Base-by-base conservation (phyloP, 1,140 invertebrate genomes). In the Sminthurides bifidus region DNA sequence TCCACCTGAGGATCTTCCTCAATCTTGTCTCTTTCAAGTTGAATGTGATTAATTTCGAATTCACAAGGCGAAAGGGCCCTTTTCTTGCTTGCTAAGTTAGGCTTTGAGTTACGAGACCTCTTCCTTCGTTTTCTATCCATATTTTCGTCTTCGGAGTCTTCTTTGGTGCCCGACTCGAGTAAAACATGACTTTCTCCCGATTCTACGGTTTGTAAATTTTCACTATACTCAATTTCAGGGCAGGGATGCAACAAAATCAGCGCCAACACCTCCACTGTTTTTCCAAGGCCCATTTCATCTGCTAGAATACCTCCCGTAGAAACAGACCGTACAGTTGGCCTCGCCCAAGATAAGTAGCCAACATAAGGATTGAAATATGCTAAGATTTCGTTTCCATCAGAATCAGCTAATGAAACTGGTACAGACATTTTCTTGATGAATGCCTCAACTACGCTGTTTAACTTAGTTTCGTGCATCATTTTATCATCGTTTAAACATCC, bases 221-320 rank as follows among this genome's bases (percentile, higher is more conserved):
- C 24, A 46, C 3, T 14, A 26, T 46, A 26, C 19, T 46, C 24
- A 26, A 17, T 3, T 5, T n/a, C n/a, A n/a, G 48, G 48, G 8
- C 27, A 6, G 12, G 75, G 76, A 71, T 86, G 75, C 2, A 73
- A 65, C 40, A 87, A 66, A 60, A 87, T 76, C 52, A 80, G 76
- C 15, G 81, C 77, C 12, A 88, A 65, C 21, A 87, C 76, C 71
- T 88, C 85, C 3, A 88, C 79, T 0, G 85, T 87, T 73, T 88
- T 88, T 1, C 85, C 85, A 17, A 88, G 68, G 10, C 85, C 85
- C 85, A 88, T 89, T 72, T 88, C 85, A 72, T 89, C 85, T 17
- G 83, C 84, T 43, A 89, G 69, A 52, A 89, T 85, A 5, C 85
- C 85, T 49, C 85, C 84, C n/a, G 74, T 76, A 33, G 72, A 70